Base-by-base conservation (phyloP, 2,888 invertebrate genomes). In the Fragum fragum region DNA sequence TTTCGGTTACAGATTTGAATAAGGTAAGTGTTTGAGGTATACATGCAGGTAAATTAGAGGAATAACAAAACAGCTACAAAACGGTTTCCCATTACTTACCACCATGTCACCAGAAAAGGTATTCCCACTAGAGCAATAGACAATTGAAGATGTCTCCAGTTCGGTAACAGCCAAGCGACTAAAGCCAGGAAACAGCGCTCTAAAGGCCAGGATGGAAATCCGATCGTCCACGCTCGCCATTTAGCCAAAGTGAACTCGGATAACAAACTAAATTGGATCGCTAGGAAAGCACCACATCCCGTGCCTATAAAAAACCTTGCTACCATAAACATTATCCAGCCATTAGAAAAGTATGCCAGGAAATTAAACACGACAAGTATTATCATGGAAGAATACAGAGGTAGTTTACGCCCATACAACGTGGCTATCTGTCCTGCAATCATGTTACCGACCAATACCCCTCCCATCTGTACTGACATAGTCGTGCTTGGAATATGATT, bases 121-220 rank as follows among this genome's bases (percentile, higher is more conserved):
- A 73, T n/a, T 14, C 71, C 63, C 23, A 77, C 47, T 11, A 73
- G n/a, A 6, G 66, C 77, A 21, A 47, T 61, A 26, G 79, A 29
- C 36, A 77, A 57, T 29, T 81, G 75, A 0, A 84, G 73, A 59
- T 78, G 69, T 29, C 76, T 23, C 80, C 80, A 81, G 55, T 81
- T 72, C 18, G 74, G 73, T 21, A 81, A 18, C 29, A 73, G 36
- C 80, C 81, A 84, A 1, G 80, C 80, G 14, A 68, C 66, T 47
- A 84, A 68, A 28, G 69, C 66, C 21, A 80, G 42, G 28, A 81
- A 18, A 26, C 80, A 61, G 0, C 73, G 57, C 42, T 79, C 55
- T 23, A 82, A 68, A 1, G 82, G 78, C 82, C 82, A 82, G 14
- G 82, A 82, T 1, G 82, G 82, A 70, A 82, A 82, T 18, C 82